Conservation (phyloP, 2,888 invertebrate species). For the Craniophora ligustri region DNA sequence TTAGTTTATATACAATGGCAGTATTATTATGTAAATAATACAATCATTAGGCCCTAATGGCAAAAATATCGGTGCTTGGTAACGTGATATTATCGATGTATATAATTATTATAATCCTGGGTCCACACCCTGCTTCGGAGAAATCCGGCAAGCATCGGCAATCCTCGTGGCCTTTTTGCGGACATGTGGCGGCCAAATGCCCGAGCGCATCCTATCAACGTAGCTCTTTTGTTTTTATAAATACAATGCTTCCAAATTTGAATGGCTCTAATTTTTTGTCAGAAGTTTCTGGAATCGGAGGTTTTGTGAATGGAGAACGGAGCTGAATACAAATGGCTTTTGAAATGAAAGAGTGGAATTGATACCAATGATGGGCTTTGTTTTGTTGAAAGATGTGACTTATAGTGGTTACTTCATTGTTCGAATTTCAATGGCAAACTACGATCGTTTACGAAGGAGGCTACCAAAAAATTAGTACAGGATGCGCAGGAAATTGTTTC, state of each 20-base stretch:
- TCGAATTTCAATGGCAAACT: too few relatives aligned
- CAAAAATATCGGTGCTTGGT: slow-evolving; percentile 36
- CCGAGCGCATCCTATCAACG: slow-evolving; percentile 65
- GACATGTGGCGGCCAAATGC: slow-evolving; percentile 81
- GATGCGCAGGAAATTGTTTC: too few relatives aligned
- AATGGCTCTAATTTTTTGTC: slow-evolving; percentile 31
- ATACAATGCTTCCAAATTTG: slow-evolving; percentile 33
- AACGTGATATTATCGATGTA: slow-evolving; percentile 2
- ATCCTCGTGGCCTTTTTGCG: slow-evolving; percentile 68
- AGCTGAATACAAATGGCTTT: slow-evolving; percentile 16
- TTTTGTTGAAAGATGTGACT: neutral
- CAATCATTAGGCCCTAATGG: neutral
- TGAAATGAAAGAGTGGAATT: neutral
- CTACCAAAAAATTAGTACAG: too few relatives aligned
- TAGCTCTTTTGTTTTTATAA: slow-evolving; percentile 47
- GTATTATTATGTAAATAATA: slow-evolving; percentile 1
- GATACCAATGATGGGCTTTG: neutral
- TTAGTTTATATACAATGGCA: too few relatives aligned
- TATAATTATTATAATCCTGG: neutral
- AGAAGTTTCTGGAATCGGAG: slow-evolving; percentile 20
- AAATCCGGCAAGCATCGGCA: slow-evolving; percentile 63
- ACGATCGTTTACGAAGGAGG: neutral
- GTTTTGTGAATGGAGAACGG: slow-evolving; percentile 25
- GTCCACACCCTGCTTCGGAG: slow-evolving; percentile 55
- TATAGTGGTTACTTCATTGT: neutral